Conservation (phyloP, 2,797 vertebrate genomes). For the Hydrocynus forskahlii region DNA sequence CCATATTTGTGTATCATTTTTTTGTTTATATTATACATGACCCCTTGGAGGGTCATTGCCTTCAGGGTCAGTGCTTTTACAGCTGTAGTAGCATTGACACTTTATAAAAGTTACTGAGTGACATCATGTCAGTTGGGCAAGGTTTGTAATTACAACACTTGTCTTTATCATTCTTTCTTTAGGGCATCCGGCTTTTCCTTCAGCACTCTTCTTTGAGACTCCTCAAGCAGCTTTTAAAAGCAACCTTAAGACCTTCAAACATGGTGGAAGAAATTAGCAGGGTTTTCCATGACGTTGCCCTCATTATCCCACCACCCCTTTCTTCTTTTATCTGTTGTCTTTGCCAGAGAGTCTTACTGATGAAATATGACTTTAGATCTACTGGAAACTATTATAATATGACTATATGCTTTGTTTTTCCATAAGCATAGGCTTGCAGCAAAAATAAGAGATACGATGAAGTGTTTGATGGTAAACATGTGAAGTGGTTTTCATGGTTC, state of each 20-base stretch:
- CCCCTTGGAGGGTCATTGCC: too few relatives aligned
- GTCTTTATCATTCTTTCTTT: constrained; percentile 11
- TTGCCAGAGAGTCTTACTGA: not conserved
- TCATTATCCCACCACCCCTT: not conserved
- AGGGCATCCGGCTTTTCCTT: constrained; percentile 9
- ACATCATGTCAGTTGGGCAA: not conserved
- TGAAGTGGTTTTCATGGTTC: not conserved
- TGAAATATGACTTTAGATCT: not conserved
- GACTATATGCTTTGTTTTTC: not conserved
- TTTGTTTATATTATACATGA: not conserved
- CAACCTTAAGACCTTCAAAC: constrained; percentile 37
- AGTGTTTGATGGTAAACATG: not conserved
- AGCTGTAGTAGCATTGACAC: not conserved
- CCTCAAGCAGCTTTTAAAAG: constrained; percentile 16
- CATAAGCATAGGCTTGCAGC: not conserved
- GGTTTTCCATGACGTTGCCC: constrained; percentile 52
- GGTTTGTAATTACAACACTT: not conserved
- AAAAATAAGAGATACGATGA: not conserved
- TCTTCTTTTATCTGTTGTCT: not conserved
- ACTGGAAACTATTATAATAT: too few relatives aligned
- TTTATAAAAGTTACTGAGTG: not conserved
- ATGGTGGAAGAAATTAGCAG: constrained; percentile 51
- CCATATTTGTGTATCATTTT: too few relatives aligned
- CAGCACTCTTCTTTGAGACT: not conserved
- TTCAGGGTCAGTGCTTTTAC: not conserved